These are phyloP conservation scores for Gymnarchus niloticus DNA, from an alignment of 2,113 vertebrate genomes.

Conservation along the genomic window DNA sequence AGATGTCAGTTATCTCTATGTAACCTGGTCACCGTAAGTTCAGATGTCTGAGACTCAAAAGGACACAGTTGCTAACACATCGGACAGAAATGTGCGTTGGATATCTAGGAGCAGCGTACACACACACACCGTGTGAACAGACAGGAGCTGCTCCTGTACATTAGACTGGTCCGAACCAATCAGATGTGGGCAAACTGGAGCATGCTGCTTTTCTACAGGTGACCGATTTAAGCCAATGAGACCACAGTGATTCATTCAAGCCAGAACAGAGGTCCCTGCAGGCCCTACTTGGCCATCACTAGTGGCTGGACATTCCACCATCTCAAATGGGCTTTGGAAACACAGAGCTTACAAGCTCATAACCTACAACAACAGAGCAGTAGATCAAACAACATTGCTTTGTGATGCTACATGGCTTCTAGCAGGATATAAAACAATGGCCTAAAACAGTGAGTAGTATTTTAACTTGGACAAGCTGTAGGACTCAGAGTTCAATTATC, in stretches of 20 bases:
- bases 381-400: not conserved
- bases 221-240: not conserved
- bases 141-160: not conserved
- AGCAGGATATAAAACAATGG: not conserved
- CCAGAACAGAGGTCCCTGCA: not conserved
- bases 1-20: not conserved
- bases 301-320: not conserved
- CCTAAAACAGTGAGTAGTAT: not conserved
- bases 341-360: not conserved
- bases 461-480: not conserved
- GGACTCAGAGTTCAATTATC: not conserved
- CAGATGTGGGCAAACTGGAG: not conserved
- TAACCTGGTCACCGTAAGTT: not conserved
- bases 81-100: not conserved
- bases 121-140: not conserved
- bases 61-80: not conserved
- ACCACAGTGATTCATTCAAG: slow-evolving; percentile 3
- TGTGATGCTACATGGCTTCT: slow-evolving; percentile 12
- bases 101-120: not conserved
- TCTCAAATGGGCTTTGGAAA: not conserved
- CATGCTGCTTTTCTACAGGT: not conserved
- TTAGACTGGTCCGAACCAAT: no score
- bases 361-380: not conserved
- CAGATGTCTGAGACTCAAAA: not conserved
- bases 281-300: not conserved